Base-by-base conservation (phyloP, 2,113 vertebrate species). In the Myotis lucifugus region DNA sequence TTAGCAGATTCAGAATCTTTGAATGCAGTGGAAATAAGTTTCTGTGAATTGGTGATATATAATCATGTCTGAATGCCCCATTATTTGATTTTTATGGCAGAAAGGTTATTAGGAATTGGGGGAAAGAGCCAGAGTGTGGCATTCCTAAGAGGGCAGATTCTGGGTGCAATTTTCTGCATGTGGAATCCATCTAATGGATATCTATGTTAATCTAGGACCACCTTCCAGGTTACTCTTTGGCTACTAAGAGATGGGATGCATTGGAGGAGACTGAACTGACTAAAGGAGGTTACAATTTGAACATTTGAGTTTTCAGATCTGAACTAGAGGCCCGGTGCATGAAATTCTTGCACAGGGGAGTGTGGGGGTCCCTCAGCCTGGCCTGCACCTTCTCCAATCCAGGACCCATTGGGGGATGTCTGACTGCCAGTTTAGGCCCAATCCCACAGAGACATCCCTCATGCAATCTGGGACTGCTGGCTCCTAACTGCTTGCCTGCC, bases 91-190 rank as follows among this genome's bases (percentile, higher is more conserved):
- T 87, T 1, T 54, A 82, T 72, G 46, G 27, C 9, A 95, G 66
- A 93, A 95, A 92, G 10, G 48, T 93, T 96, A 83, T 85, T 67
- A 92, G 37, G n/a, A 77, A 12, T 17, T 94, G 46, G 23, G 54
- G 11, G 19, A 83, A 79, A 86, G 59, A 91, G 27, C 2, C 42
- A 87, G 37, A 78, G 21, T 74, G 67, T 93, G 17, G 10, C 50
- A 46, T 93, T 18, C 86, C 8, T 81, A 74, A 50, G n/a, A 82
- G 14, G 77, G 8, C 50, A 88, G 42, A 87, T 89, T 73, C 32
- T 25, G 67, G 48, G 40, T 12, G 17, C 18, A n/a, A 85, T 69
- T 94, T 87, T 77, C 11, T 25, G 42, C 50, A 83, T n/a, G 8
- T 48, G 66, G 10, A 21, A 50, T 56, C 8, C 14, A 70, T 21